phyloP scores from a whole-genome alignment of 2,888 invertebrate species.

The Nemotelus pantherinus region DNA sequence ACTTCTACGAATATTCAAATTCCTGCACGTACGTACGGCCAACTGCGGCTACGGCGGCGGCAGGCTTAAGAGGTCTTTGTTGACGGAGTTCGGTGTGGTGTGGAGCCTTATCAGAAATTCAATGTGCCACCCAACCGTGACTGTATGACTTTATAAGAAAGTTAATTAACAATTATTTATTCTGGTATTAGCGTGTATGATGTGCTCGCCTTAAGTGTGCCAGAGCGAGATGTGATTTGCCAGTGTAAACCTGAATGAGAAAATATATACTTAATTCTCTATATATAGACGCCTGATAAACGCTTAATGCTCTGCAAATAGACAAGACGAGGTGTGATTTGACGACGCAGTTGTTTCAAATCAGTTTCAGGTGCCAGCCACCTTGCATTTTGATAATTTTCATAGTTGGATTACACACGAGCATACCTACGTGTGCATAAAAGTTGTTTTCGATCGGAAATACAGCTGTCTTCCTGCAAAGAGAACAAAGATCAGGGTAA shows the following conservation, averaged over 20 bases:
- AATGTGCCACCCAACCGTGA: constrained; percentile 30
- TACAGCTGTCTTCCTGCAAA: too few species aligned
- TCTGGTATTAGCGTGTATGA: constrained; percentile 19
- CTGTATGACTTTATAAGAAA: constrained; percentile 32
- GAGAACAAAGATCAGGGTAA: too few species aligned
- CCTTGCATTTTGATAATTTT: background rate
- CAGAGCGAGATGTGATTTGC: constrained; percentile 26
- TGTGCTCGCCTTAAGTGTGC: constrained; percentile 29
- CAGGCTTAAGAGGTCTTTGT: constrained; percentile 4
- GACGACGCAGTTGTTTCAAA: background rate
- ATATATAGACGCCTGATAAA: background rate
- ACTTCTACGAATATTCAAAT: constrained; percentile 32
- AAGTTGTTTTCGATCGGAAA: too few species aligned
- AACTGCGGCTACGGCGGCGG: background rate
- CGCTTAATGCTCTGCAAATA: background rate
- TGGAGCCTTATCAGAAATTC: constrained; percentile 37
- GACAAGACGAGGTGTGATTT: background rate
- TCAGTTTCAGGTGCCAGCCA: constrained; percentile 9
- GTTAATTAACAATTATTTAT: constrained; percentile 35
- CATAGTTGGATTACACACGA: too few species aligned
- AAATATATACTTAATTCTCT: background rate
- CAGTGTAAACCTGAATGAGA: background rate
- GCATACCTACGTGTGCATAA: too few species aligned
- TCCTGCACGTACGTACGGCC: constrained; percentile 21
- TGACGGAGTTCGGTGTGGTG: background rate